Conservation (phyloP, 2,113 vertebrate species). For the Sardina pilchardus region DNA sequence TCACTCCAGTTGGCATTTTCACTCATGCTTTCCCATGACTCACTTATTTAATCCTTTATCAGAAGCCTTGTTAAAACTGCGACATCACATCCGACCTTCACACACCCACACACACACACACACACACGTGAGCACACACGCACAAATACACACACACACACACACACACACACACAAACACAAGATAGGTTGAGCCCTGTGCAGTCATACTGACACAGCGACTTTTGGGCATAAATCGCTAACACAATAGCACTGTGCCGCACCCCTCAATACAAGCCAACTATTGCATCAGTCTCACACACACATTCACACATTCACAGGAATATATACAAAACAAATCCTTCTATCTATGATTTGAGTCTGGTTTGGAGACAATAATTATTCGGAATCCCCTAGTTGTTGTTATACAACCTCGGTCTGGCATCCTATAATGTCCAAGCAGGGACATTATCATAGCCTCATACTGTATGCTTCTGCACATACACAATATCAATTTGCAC, state of each 20-base stretch:
- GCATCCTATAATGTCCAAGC: not conserved
- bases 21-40: not conserved
- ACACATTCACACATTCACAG: not conserved
- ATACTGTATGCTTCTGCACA: not conserved
- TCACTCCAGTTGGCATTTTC: not conserved
- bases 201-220: slow-evolving; percentile 41
- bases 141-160: not conserved
- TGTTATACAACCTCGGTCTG: slow-evolving; percentile 10
- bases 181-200: not conserved
- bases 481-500: not conserved
- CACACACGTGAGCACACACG: not conserved
- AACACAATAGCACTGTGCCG: slow-evolving; percentile 12
- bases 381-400: not conserved
- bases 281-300: slow-evolving; percentile 40
- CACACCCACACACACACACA: not conserved
- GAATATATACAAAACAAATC: not conserved
- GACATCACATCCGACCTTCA: not conserved
- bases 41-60: not conserved
- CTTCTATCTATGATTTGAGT: not conserved
- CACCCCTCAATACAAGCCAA: slow-evolving; percentile 26
- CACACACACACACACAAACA: not conserved
- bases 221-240: slow-evolving; percentile 7
- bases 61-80: not conserved
- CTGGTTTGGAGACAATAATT: not conserved
- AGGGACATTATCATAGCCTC: not conserved